Base-by-base conservation (phyloP, 2,888 invertebrate species). In the Erebia ligea region DNA sequence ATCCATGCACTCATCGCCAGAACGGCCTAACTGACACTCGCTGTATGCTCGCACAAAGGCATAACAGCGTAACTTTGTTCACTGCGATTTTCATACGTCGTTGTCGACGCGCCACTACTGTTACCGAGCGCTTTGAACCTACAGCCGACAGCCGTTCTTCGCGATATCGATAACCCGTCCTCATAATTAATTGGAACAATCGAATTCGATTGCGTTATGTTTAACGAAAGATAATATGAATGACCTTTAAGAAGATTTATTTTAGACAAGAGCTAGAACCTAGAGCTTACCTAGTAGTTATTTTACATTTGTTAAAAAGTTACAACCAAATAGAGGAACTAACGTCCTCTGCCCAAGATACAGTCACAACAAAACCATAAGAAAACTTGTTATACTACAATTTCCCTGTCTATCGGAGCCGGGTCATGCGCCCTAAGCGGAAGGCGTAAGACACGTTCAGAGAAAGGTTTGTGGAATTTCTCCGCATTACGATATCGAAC, bases 401-500 rank as follows among this genome's bases (percentile, higher is more conserved):
- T 69, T 69, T 72, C 69, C 68, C 67, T 62, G 68, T 50, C 69
- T 50, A 73, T 52, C 61, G 50, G 50, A 67, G 68, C 54, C 45
- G 66, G 50, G 57, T 72, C 57, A 57, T 50, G 48, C 50, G 84
- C 84, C 85, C 83, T 86, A 83, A 78, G 82, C 87, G 84, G 86
- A 87, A 86, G 83, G 72, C 77, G 79, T 75, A 73, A 78, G 76
- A 79, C 78, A 79, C 71, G 75, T 77, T 81, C 76, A 80, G 88
- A 88, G 88, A 90, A 89, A 89, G 89, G 87, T 82, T 81, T 83
- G 81, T 84, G 86, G 87, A 86, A 87, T 87, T 87, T 87, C 86
- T 82, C 83, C 80, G 78, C 80, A 84, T 91, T 89, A 90, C 86
- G 86, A 86, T 86, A 90, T 82, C 83, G 80, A 73, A 74, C 69